Evolutionary conservation across 64 coral and sea anemone genomes (phyloP).

Genomic region (Stichodactyla mertensii): DNA sequence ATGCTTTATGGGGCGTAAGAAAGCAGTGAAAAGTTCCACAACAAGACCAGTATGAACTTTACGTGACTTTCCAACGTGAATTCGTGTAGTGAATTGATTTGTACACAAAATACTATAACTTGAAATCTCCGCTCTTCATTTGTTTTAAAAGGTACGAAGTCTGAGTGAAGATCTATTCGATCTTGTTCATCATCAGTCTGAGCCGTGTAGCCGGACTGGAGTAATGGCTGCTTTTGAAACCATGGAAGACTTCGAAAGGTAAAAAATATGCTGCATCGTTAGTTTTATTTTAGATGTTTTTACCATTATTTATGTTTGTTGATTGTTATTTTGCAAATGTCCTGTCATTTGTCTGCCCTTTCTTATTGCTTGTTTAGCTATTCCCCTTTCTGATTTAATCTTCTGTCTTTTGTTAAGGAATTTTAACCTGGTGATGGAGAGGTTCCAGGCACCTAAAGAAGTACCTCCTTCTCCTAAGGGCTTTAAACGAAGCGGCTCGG

Average conservation of each 20-base stretch:
- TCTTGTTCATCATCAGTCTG: slow-evolving; percentile 57
- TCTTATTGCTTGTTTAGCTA: too few relatives aligned
- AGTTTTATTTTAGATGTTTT: neutral
- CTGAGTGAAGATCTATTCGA: slow-evolving; percentile 90
- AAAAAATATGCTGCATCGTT: neutral
- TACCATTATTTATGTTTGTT: neutral
- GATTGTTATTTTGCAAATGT: neutral
- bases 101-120: too few relatives aligned
- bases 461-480: neutral
- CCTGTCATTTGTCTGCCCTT: neutral
- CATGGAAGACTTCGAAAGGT: slow-evolving; percentile 90
- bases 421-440: slow-evolving; percentile 1
- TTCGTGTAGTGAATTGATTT: too few relatives aligned
- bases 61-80: too few relatives aligned
- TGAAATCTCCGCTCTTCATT: too few relatives aligned
- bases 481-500: neutral
- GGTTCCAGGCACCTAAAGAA: neutral
- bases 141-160: slow-evolving; percentile 64
- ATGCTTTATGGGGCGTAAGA: too few relatives aligned
- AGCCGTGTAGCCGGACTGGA: slow-evolving; percentile 78
- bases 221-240: slow-evolving; percentile 85
- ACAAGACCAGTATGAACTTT: too few relatives aligned
- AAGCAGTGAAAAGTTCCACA: too few relatives aligned
- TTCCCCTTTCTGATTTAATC: neutral
- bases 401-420: neutral